A percentile compares a stretch with the other conserved stretches of the same genome.
These are phyloP conservation scores for Indicator maculatus DNA, from an alignment of 2,113 vertebrate species.

Conservation along the genomic window DNA sequence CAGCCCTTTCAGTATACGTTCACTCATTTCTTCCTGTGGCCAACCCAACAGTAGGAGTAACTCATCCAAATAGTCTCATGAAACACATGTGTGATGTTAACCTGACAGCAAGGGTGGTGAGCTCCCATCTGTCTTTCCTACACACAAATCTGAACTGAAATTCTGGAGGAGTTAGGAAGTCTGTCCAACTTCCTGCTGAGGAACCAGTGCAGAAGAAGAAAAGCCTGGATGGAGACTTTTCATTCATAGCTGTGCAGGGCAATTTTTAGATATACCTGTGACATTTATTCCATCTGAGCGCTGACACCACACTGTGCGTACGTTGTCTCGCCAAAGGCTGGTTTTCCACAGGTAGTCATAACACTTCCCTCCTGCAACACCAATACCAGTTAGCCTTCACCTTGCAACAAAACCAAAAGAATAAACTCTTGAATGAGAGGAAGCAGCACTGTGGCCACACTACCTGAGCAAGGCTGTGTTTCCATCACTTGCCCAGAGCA, in stretches of 20 bases:
- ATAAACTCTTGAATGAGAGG: background rate
- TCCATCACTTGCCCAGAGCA: constrained; percentile 89
- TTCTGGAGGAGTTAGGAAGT: background rate
- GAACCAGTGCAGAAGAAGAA: background rate
- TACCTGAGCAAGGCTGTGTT: constrained; percentile 91
- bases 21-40: background rate
- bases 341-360: constrained; percentile 91
- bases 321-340: constrained; percentile 89
- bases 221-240: background rate
- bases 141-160: background rate
- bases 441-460: background rate
- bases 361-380: constrained; percentile 88
- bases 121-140: background rate
- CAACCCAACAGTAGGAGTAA: background rate
- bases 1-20: background rate
- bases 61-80: background rate
- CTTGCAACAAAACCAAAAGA: background rate
- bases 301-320: constrained; percentile 93
- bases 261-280: constrained; percentile 82
- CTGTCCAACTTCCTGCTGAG: background rate
- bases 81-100: background rate
- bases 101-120: background rate
- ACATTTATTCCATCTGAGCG: constrained; percentile 95
- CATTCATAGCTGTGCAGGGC: accelerated
- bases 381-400: background rate